These are phyloP conservation scores for Calycopis cecrops DNA, from an alignment of 1,140 invertebrate genomes.

Conservation along the genomic window DNA sequence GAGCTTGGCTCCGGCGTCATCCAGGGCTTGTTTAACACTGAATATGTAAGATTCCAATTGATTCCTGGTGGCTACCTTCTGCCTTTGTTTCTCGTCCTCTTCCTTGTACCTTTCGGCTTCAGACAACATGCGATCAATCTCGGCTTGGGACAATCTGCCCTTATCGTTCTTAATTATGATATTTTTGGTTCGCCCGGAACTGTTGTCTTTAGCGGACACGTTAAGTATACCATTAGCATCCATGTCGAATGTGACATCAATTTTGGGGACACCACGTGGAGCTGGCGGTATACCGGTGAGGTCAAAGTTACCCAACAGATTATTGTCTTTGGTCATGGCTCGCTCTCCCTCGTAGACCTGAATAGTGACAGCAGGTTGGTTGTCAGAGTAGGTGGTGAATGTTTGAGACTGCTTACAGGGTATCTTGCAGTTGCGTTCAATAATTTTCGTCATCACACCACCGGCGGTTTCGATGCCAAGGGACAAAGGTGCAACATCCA, in stretches of 20 bases:
- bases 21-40: slow-evolving; percentile 82
- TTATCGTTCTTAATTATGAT: slow-evolving; percentile 95
- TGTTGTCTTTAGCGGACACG: slow-evolving; percentile 77
- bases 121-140: slow-evolving; percentile 93
- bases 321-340: slow-evolving; percentile 87
- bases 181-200: slow-evolving; percentile 85
- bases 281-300: slow-evolving; percentile 88
- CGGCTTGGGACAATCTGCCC: slow-evolving; percentile 90
- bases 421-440: slow-evolving; percentile 77
- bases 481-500: slow-evolving; percentile 76
- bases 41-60: slow-evolving; percentile 88
- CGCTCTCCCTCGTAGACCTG: slow-evolving; percentile 82
- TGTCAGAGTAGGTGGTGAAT: slow-evolving; percentile 81
- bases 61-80: slow-evolving; percentile 85
- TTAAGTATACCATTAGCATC: slow-evolving; percentile 84
- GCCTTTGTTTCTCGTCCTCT: slow-evolving; percentile 81
- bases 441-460: slow-evolving; percentile 79
- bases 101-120: slow-evolving; percentile 83
- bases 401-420: slow-evolving; percentile 79
- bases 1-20: slow-evolving; percentile 71
- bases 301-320: slow-evolving; percentile 85
- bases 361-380: slow-evolving; percentile 82
- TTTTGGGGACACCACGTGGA: slow-evolving; percentile 86
- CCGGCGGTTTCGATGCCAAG: slow-evolving; percentile 78
- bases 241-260: slow-evolving; percentile 82